Evolutionary conservation across 2,113 vertebrate species (phyloP).

Genomic region (Lota lota): DNA sequence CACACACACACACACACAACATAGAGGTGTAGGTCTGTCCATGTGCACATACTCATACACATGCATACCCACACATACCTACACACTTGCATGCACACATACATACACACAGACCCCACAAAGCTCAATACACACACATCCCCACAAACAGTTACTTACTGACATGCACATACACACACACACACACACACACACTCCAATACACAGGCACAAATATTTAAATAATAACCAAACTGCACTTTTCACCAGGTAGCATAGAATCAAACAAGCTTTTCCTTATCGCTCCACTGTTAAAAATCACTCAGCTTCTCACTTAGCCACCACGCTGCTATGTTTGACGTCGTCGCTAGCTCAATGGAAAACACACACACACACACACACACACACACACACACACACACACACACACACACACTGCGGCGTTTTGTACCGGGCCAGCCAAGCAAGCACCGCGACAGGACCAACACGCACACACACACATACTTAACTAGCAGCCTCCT

Average conservation of each 20-base stretch:
- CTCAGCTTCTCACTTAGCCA: too few species aligned
- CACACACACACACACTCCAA: not conserved
- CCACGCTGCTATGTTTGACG: too few species aligned
- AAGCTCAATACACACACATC: not conserved
- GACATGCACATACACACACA: too few species aligned
- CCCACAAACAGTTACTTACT: not conserved
- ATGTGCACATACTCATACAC: not conserved
- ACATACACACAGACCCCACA: not conserved
- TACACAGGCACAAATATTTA: not conserved
- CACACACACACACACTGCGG: not conserved
- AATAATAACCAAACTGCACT: too few species aligned
- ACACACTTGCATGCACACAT: too few species aligned
- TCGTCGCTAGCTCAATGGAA: not conserved
- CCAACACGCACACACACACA: slow-evolving; percentile 22
- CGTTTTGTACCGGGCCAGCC: slow-evolving; percentile 36
- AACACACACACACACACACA: not conserved
- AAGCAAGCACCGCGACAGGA: slow-evolving; percentile 50
- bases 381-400: too few species aligned
- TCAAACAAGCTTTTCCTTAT: too few species aligned
- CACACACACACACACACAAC: slow-evolving; percentile 10
- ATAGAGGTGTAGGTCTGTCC: not conserved
- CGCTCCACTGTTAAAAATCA: too few species aligned
- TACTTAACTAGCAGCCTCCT: slow-evolving; percentile 76
- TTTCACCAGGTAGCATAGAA: too few species aligned
- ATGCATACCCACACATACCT: not conserved